Evolutionary conservation across 1,140 invertebrate genomes (phyloP).

Genomic region (Drosophila arizonae): DNA sequence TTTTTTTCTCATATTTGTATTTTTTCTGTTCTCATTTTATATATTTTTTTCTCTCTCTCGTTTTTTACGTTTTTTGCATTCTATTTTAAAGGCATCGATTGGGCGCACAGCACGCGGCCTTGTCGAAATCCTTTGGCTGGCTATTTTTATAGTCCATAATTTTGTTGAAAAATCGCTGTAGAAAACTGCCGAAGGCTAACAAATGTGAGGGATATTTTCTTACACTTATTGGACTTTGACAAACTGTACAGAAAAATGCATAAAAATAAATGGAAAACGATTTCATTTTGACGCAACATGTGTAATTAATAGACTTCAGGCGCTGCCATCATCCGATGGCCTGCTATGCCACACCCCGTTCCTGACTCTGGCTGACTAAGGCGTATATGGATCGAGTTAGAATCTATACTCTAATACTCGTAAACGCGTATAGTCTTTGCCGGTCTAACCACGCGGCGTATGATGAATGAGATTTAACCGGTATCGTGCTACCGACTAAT

Average conservation of each 20-base stretch:
- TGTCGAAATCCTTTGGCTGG: slow-evolving; percentile 24
- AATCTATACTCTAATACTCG: background rate
- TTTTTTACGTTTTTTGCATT: slow-evolving; percentile 30
- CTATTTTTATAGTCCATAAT: slow-evolving; percentile 47
- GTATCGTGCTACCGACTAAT: slow-evolving; percentile 32
- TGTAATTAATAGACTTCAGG: slow-evolving; percentile 75
- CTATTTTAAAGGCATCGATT: slow-evolving; percentile 35
- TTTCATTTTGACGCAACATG: slow-evolving; percentile 71
- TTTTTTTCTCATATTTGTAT: background rate
- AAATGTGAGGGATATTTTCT: slow-evolving; percentile 51
- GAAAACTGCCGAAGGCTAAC: slow-evolving; percentile 41
- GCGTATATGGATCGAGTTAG: slow-evolving; percentile 3
- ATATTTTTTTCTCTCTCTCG: slow-evolving; percentile 7
- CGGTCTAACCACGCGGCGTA: slow-evolving; percentile 14
- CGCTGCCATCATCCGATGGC: background rate
- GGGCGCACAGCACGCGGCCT: slow-evolving; percentile 3
- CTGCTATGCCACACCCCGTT: background rate
- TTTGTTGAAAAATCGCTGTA: slow-evolving; percentile 55
- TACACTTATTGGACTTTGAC: slow-evolving; percentile 28
- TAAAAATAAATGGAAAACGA: slow-evolving; percentile 75
- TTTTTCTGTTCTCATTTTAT: slow-evolving; percentile 9
- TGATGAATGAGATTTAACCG: slow-evolving; percentile 67
- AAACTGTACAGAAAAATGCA: slow-evolving; percentile 43
- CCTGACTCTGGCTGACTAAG: background rate
- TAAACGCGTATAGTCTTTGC: background rate